A percentile compares a stretch with the other conserved stretches of the same genome.
phyloP scores from a whole-genome alignment of 2,797 vertebrate species.

The Enteromius fasciolatus region DNA sequence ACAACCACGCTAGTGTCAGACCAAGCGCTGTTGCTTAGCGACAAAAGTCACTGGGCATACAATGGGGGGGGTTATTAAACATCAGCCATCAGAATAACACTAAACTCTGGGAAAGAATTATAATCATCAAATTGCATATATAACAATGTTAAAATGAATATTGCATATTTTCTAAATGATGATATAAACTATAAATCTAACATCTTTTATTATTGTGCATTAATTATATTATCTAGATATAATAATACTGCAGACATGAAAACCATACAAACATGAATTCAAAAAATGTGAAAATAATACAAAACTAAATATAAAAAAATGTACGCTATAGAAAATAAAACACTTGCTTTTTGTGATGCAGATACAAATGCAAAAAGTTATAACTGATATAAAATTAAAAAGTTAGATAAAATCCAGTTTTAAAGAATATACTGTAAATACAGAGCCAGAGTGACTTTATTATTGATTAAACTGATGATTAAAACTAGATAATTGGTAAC shows the following conservation, averaged over 20 bases:
- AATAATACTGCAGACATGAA: not conserved
- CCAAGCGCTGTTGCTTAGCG: slow-evolving; percentile 50
- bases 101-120: not conserved
- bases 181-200: not conserved
- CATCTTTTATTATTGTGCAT: not conserved
- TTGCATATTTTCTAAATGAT: not conserved
- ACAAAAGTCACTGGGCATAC: slow-evolving; percentile 40
- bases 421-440: not conserved
- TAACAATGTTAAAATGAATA: not conserved
- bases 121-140: not conserved
- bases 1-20: slow-evolving; percentile 38
- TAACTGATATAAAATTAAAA: not conserved
- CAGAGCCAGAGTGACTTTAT: not conserved
- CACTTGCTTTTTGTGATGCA: too few species aligned
- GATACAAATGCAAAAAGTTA: too few species aligned
- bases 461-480: slow-evolving; percentile 14
- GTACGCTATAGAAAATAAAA: too few species aligned
- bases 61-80: too few species aligned
- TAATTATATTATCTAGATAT: not conserved
- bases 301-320: too few species aligned
- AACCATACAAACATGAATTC: too few species aligned
- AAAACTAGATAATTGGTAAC: not conserved
- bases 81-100: too few species aligned
- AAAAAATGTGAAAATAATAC: not conserved
- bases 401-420: not conserved